Base-by-base conservation (phyloP, 2,888 invertebrate species). In the Agriopis aurantiaria region DNA sequence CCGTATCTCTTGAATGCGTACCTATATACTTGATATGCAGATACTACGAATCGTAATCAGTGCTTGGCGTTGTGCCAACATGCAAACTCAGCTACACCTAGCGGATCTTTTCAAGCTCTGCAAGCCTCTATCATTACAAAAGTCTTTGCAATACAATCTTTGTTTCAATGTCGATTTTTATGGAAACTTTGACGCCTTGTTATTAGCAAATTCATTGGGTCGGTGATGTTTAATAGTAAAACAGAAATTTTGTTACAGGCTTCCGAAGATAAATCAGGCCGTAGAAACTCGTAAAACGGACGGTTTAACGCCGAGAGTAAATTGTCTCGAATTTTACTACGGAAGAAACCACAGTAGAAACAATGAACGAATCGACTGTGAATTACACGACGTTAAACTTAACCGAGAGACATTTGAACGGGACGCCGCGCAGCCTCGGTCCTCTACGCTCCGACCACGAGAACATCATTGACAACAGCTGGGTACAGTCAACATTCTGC, bases 401-500 rank as follows among this genome's bases (percentile, higher is more conserved):
- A 62, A 66, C 70, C 8, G 70, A 71, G 66, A 66, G 63, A 40
- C 52, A 71, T 64, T 48, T 63, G 46, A 84, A 80, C 56, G 82
- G 82, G 41, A 82, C 84, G 9, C 66, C 33, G 40, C 62, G 66
- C 10, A 40, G 77, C 75, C 74, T 85, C 65, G 78, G 80, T n/a
- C 82, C 85, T 0, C 63, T 78, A n/a, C 86, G 82, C 17, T 75
- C 80, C 12, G 80, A 80, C 11, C 84, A 85, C 68, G 90, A 91
- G 58, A 93, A 96, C 82, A 92, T 96, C 61, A 96, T 97, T 66
- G 95, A 96, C 77, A 95, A 96, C 86, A 95, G 95, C 78, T 92
- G 95, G 68, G 95, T 97, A 23, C 97, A 97, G 88, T 95, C 96
- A 12, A 82, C 96, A 59, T 97, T 98, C 87, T 97, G 96, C 84